Percentiles rank a stretch among this genome's conserved stretches.
These are phyloP conservation scores for Heliconius cydno DNA, from an alignment of 2,888 invertebrate genomes.

Conservation along the genomic window DNA sequence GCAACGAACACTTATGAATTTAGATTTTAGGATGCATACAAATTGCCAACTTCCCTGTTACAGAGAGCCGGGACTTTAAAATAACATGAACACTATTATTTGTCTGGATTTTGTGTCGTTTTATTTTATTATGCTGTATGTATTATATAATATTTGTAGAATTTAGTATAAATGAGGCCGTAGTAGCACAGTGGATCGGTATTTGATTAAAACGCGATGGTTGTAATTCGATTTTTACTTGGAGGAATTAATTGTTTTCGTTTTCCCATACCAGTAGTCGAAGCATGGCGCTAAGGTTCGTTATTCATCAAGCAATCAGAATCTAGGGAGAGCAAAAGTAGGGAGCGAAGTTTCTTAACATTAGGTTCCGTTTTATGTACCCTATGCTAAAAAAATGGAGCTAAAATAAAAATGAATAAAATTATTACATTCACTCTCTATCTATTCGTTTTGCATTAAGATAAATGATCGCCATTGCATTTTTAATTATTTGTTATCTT, in stretches of 20 bases:
- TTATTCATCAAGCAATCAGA: neutral
- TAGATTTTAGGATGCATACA: conserved; percentile 35
- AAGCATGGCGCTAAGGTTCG: neutral
- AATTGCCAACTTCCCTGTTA: conserved; percentile 28
- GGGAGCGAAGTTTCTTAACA: neutral
- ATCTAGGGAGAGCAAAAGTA: neutral
- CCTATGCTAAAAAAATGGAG: neutral
- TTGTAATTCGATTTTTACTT: neutral
- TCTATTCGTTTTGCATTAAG: too few species aligned
- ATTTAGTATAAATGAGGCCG: neutral
- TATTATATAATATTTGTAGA: neutral
- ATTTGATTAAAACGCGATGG: neutral
- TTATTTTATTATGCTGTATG: neutral
- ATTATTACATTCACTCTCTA: too few species aligned
- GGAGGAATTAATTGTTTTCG: neutral
- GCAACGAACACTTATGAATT: conserved; percentile 37
- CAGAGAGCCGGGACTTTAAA: neutral
- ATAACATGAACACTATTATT: conserved; percentile 17
- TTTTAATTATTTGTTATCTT: too few species aligned
- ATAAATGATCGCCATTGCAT: too few species aligned
- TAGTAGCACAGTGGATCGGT: neutral
- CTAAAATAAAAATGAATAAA: too few species aligned
- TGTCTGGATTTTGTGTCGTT: conserved; percentile 5
- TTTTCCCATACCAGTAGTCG: too few species aligned
- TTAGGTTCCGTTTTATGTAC: neutral